phyloP scores from a whole-genome alignment of 2,888 invertebrate genomes.

The Gerosis bhagava region DNA sequence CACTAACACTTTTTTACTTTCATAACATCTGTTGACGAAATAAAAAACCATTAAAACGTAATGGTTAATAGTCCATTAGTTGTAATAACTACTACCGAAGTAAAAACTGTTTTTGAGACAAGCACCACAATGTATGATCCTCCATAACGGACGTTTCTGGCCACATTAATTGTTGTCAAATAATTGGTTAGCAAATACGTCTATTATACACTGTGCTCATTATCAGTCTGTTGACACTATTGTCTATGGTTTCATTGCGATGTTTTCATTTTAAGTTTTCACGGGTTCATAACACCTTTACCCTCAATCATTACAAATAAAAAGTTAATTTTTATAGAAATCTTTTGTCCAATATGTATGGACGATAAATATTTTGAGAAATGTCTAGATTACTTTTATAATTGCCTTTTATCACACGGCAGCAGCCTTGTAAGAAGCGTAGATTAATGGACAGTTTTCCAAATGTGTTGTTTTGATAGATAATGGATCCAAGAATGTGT shows the following conservation, averaged over 20 bases:
- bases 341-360: constrained; percentile 42
- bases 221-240: background rate
- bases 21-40: too few relatives aligned
- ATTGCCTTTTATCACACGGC: constrained; percentile 57
- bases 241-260: constrained; percentile 34
- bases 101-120: too few relatives aligned
- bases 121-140: too few relatives aligned
- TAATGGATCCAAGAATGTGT: constrained; percentile 83
- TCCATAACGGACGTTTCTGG: too few relatives aligned
- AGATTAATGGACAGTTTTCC: constrained; percentile 66
- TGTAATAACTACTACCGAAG: too few relatives aligned
- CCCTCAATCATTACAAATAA: constrained; percentile 46
- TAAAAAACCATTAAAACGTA: too few relatives aligned
- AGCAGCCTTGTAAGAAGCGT: constrained; percentile 63
- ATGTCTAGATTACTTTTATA: constrained; percentile 52
- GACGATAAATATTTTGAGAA: constrained; percentile 49
- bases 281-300: constrained; percentile 54
- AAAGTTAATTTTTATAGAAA: constrained; percentile 50
- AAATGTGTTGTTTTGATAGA: constrained; percentile 77
- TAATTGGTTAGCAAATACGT: too few relatives aligned
- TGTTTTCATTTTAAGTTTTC: constrained; percentile 35
- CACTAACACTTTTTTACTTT: too few relatives aligned
- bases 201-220: too few relatives aligned
- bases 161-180: too few relatives aligned
- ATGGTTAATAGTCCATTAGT: too few relatives aligned